phyloP scores from a whole-genome alignment of 2,888 invertebrate genomes.

The Azorinus chamasolen region DNA sequence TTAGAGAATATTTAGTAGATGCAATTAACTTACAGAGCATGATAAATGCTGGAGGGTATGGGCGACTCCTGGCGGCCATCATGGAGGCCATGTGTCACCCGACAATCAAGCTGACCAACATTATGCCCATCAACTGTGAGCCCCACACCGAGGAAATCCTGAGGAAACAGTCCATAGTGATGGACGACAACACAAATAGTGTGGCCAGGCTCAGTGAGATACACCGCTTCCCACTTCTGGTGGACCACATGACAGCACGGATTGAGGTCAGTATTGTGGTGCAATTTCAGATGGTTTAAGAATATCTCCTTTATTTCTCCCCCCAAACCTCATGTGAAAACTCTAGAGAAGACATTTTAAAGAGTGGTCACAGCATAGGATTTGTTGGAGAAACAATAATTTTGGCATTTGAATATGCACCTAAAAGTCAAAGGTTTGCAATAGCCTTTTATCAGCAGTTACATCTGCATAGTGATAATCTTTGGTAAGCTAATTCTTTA shows the following conservation, averaged over 20 bases:
- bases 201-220: slow-evolving; percentile 89
- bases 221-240: slow-evolving; percentile 91
- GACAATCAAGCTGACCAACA: slow-evolving; percentile 91
- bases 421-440: too few relatives aligned
- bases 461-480: too few relatives aligned
- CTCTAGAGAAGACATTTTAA: neutral
- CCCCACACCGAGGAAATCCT: slow-evolving; percentile 84
- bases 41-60: slow-evolving; percentile 85
- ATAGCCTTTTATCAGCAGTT: too few relatives aligned
- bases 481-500: too few relatives aligned
- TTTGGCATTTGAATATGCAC: too few relatives aligned
- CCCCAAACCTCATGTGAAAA: neutral
- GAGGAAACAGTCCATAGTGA: slow-evolving; percentile 79
- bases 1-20: too few relatives aligned
- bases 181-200: slow-evolving; percentile 86
- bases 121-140: slow-evolving; percentile 91
- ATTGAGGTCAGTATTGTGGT: slow-evolving; percentile 86
- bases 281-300: too few relatives aligned
- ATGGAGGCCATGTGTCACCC: slow-evolving; percentile 94
- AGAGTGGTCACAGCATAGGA: too few relatives aligned
- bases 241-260: slow-evolving; percentile 92
- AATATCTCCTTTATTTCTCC: too few relatives aligned
- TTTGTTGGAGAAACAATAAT: too few relatives aligned
- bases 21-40: too few relatives aligned
- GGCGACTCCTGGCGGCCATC: slow-evolving; percentile 92